phyloP scores from a whole-genome alignment of 2,113 vertebrate species.

The Cinclus cinclus region DNA sequence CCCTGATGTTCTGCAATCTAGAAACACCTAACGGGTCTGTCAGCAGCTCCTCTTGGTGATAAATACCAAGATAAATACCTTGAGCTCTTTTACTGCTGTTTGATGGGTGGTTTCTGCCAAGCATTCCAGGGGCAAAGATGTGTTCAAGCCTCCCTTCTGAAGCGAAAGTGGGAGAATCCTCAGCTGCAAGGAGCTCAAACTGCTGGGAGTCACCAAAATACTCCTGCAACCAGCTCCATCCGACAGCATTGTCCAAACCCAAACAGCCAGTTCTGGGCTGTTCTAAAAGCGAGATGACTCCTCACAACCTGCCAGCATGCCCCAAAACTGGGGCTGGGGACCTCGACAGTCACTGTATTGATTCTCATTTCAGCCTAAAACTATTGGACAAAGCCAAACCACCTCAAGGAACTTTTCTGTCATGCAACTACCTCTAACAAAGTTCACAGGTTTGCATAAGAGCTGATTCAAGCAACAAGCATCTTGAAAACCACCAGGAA shows the following conservation, averaged over 20 bases:
- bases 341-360: background rate
- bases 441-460: background rate
- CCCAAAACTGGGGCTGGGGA: background rate
- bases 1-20: fast-evolving
- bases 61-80: background rate
- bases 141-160: background rate
- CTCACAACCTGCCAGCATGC: background rate
- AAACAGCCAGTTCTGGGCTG: background rate
- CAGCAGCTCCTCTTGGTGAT: background rate
- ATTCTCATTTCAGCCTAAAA: background rate
- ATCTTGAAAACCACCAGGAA: background rate
- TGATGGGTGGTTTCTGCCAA: fast-evolving
- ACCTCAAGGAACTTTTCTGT: background rate
- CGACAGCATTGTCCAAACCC: background rate
- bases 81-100: background rate
- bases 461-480: background rate
- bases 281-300: fast-evolving
- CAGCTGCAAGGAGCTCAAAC: background rate
- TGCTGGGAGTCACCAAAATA: background rate
- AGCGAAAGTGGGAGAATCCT: background rate
- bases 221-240: fast-evolving
- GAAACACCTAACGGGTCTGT: background rate
- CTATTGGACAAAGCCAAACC: fast-evolving
- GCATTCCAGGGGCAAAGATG: fast-evolving
- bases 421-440: background rate